Evolutionary conservation across 2,113 vertebrate species (phyloP), one percentile per base, ranked within the genome.

Genomic region (Ciconia maguari): DNA sequence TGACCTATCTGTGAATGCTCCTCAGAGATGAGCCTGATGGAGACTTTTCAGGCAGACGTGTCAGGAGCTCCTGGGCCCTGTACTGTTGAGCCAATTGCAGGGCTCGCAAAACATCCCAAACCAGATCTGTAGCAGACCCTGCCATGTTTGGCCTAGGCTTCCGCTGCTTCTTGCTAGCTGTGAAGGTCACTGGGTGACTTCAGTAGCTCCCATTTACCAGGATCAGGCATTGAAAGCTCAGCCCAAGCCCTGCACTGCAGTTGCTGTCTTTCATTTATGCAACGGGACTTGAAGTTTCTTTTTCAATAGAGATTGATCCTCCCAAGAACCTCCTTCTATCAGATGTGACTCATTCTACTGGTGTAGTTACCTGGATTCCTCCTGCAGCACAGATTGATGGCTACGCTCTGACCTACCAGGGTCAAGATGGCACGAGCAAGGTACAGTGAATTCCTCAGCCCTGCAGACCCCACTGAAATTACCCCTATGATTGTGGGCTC

Each of bases 321-420:
- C 99, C 99, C 19, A 97, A 90, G 91, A 98, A 99, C 90, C 94
- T 99, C 17, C 96, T 10, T 82, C 97, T 98, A 7, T 97, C 96
- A 32, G 97, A 98, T 34, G 95, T 99, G 16, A 97, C 96, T 16
- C 79, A 87, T 62, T 97, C 98, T 17, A 91, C 98, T 44, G 98
- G 97, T 5, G 48, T 94, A 12, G 29, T 99, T 95, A 99, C 98
- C 36, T 99, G 99, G 99, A 95, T 48, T 44, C 94, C 98, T 72
- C 98, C 99, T 20, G 93, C 95, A 57, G 99, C 99, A 68, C 93
- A 98, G 89, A 99, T 99, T 19, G 98, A 98, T 34, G 99, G 99
- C 29, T 99, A 99, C 72, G 77, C 96, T 88, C 97, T 99, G 83
- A 98, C 97, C 38, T 99, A 98, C 95, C 98, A 97, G 57, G 77